Conservation (phyloP, 30 jellyfish, hydroid and myxozoan genomes). For the Sanderia malayensis region DNA sequence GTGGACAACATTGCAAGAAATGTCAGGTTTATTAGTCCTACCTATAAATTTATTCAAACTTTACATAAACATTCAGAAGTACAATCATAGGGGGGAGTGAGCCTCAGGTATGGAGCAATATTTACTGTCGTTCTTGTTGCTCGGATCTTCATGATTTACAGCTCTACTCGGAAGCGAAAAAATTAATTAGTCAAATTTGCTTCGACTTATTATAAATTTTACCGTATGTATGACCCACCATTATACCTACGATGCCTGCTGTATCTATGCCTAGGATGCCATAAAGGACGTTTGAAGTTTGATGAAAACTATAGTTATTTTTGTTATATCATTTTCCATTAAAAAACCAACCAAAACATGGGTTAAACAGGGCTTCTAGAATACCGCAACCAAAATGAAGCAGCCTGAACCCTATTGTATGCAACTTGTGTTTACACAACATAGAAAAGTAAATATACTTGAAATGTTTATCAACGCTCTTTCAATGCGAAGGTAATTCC, state of each 20-base stretch:
- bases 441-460: background rate
- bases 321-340: background rate
- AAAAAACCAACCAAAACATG: conserved; percentile 1
- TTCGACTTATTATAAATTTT: background rate
- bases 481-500: background rate
- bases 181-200: background rate
- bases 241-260: conserved; percentile 3
- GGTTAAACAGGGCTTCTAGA: conserved; percentile 2
- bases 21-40: background rate
- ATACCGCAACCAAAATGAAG: background rate
- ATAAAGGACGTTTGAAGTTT: conserved; percentile 1
- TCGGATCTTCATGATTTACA: conserved; percentile 2
- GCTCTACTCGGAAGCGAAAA: conserved; percentile 1
- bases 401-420: background rate
- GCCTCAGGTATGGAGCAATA: conserved; percentile 5
- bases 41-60: background rate
- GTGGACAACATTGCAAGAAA: background rate
- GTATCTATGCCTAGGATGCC: conserved; percentile 1
- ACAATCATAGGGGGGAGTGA: background rate
- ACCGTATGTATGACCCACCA: conserved; percentile 3
- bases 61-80: background rate
- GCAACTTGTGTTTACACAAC: conserved; percentile 1
- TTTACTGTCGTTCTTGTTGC: conserved; percentile 1
- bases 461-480: conserved; percentile 1
- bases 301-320: background rate